These are phyloP conservation scores for Drosophila truncata DNA, from an alignment of 1,140 invertebrate genomes.

Conservation along the genomic window DNA sequence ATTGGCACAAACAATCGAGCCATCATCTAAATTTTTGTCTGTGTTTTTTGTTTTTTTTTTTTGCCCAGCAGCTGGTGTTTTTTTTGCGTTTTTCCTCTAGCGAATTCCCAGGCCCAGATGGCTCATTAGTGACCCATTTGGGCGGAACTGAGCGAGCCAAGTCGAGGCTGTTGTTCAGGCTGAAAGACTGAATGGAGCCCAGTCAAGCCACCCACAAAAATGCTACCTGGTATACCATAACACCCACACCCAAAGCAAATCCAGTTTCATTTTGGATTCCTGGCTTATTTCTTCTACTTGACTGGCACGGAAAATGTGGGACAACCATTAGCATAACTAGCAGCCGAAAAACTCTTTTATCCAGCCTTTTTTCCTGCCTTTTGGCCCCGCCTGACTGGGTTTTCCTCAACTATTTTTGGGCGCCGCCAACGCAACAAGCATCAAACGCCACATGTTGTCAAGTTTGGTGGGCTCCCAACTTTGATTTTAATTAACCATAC, in stretches of 20 bases:
- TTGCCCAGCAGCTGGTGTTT: constrained; percentile 10
- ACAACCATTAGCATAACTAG: constrained; percentile 61
- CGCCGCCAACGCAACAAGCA: constrained; percentile 46
- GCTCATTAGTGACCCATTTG: constrained; percentile 80
- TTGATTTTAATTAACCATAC: constrained; percentile 44
- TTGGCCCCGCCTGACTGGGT: constrained; percentile 23
- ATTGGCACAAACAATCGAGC: constrained; percentile 82
- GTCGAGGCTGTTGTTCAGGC: constrained; percentile 42
- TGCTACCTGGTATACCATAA: constrained; percentile 10
- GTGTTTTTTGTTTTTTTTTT: not conserved
- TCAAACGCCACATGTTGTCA: constrained; percentile 16
- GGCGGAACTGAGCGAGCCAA: constrained; percentile 75
- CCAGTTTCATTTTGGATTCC: constrained; percentile 11
- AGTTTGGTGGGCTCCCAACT: not conserved
- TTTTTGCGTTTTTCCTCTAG: constrained; percentile 33
- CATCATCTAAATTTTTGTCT: constrained; percentile 58
- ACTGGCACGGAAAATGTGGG: constrained; percentile 18
- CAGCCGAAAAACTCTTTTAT: constrained; percentile 14
- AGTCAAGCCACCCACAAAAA: constrained; percentile 25
- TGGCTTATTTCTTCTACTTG: constrained; percentile 43
- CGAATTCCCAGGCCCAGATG: constrained; percentile 61
- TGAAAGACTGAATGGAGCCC: constrained; percentile 9
- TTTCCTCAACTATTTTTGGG: constrained; percentile 44
- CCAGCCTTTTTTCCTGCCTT: constrained; percentile 8
- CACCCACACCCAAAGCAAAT: constrained; percentile 2